phyloP scores from a whole-genome alignment of 2,113 vertebrate species.

The Nipponia nippon region DNA sequence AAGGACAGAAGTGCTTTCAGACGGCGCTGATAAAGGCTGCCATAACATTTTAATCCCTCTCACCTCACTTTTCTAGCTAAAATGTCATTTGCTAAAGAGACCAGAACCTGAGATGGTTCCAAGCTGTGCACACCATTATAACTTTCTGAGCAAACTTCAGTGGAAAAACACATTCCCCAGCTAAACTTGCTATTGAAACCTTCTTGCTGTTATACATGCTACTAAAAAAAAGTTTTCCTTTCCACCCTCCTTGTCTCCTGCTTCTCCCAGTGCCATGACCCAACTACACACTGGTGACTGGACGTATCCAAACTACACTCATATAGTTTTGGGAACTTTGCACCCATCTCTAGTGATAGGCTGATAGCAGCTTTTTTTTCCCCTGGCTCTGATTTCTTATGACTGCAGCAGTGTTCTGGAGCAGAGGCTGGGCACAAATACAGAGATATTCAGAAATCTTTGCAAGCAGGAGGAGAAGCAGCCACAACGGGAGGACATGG shows the following conservation, averaged over 20 bases:
- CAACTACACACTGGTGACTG: background rate
- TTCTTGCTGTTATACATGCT: background rate
- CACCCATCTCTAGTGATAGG: background rate
- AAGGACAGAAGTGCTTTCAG: constrained; percentile 5
- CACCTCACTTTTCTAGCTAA: background rate
- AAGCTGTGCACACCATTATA: background rate
- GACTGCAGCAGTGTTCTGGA: background rate
- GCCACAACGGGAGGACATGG: accelerated
- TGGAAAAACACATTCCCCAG: background rate
- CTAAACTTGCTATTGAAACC: background rate
- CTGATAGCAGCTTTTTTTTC: background rate
- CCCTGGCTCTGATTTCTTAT: background rate
- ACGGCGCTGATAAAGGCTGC: background rate
- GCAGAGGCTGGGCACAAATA: background rate
- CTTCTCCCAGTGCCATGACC: background rate
- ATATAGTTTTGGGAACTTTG: accelerated
- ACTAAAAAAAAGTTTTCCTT: background rate
- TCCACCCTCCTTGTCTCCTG: background rate
- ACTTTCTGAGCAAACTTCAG: background rate
- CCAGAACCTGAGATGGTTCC: background rate
- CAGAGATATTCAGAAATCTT: background rate
- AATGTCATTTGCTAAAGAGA: background rate
- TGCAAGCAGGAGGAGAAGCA: background rate
- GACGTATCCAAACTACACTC: too few species aligned
- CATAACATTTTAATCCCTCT: background rate